Base-by-base conservation (phyloP, 2,113 vertebrate species). In the Cairina moschata region DNA sequence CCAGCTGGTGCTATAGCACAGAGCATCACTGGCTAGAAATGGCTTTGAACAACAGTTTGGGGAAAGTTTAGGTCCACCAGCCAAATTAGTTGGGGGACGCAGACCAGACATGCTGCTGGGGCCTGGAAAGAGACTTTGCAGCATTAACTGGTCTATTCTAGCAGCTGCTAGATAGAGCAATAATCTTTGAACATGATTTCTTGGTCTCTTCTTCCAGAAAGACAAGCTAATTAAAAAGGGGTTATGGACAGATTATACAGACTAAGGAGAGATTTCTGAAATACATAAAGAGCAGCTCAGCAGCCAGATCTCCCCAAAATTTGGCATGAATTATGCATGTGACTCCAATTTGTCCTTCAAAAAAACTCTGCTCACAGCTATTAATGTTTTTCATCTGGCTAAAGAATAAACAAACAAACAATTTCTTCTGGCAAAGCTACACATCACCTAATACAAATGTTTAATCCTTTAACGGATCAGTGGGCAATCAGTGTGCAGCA, bases 221-320 rank as follows among this genome's bases (percentile, higher is more conserved):
- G 77, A 95, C 50, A 11, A 91, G 69, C 83, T 96, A 96, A 97
- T 97, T 93, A 96, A 96, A 96, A 96, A 62, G 81, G 88, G 83
- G 88, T 94, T 95, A 95, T 38, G 40, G 81, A 85, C 81, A 93
- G 92, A 96, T 96, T 93, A 96, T 25, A 32, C 12, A 87, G 92
- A 87, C 86, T 83, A 79, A 71, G 80, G 90, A 83, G 86, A 89
- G 62, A 94, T 71, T 94, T 87, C 91, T 63, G 77, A 80, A 89
- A 93, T 66, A 67, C 81, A 84, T 29, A 36, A 84, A 79, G 73
- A 66, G 15, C 68, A 82, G 90, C 68, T 93, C 95, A 86, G 80
- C 86, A 89, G 78, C 40, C 91, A 89, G 58, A 87, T 85, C 83
- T 87, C 73, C 56, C 58, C 7, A 0, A 82, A 88, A 96, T 71